These are phyloP conservation scores for Sebastes vulpes DNA, from an alignment of 2,797 vertebrate genomes.

Conservation along the genomic window DNA sequence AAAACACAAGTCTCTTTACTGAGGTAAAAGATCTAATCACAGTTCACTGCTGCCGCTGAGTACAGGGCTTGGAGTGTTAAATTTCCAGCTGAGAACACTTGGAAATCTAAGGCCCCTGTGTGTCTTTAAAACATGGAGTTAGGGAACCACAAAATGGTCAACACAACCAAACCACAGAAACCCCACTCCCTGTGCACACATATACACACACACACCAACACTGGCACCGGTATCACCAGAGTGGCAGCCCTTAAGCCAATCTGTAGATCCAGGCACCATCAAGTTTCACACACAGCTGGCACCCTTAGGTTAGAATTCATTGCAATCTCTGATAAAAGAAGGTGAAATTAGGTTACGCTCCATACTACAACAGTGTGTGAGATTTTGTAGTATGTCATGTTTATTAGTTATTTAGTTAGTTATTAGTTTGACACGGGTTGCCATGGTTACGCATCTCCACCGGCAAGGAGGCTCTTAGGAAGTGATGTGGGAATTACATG, in stretches of 20 bases:
- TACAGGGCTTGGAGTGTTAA: slow-evolving; percentile 39
- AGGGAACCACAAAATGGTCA: slow-evolving; percentile 76
- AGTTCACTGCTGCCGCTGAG: slow-evolving; percentile 33
- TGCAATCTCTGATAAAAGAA: slow-evolving; percentile 40
- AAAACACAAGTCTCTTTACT: slow-evolving; percentile 11
- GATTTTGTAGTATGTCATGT: background rate
- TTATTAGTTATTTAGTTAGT: no score
- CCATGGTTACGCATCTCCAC: no score
- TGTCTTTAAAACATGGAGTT: slow-evolving; percentile 72
- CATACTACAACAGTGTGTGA: background rate
- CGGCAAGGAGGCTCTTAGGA: no score
- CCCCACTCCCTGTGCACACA: slow-evolving; percentile 50
- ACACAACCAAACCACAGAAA: slow-evolving; percentile 75
- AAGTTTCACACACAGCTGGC: slow-evolving; percentile 45
- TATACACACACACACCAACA: slow-evolving; percentile 7
- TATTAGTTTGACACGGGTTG: no score
- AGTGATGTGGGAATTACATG: no score
- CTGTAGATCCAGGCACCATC: slow-evolving; percentile 35
- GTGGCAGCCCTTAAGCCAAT: slow-evolving; percentile 39
- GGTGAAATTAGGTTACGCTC: background rate
- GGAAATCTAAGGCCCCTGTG: slow-evolving; percentile 66
- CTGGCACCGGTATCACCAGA: slow-evolving; percentile 33
- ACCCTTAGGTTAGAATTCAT: slow-evolving; percentile 24
- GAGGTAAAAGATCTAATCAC: slow-evolving; percentile 61
- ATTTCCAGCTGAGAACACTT: slow-evolving; percentile 69